Base-by-base conservation (phyloP, 2,797 vertebrate species). In the Cryptoblepharus egeriae region DNA sequence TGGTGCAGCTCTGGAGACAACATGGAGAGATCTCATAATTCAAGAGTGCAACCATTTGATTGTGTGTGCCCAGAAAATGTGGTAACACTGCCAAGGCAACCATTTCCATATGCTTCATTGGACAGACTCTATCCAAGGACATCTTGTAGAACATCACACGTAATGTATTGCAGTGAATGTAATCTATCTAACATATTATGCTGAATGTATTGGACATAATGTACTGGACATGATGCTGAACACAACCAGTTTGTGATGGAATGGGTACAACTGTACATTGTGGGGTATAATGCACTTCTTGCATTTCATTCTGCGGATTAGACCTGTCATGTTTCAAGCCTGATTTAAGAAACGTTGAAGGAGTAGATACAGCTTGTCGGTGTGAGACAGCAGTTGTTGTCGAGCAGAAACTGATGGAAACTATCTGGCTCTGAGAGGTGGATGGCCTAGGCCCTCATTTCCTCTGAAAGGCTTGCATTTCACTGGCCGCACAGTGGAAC, bases 171-270 rank as follows among this genome's bases (percentile, higher is more conserved):
- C 70, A 49, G 67, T 73, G 39, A 84, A 84, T 67, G 61, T 74
- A 65, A 84, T 79, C 61, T 65, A 57, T 83, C 82, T 60, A 73
- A 57, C 20, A 5, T 58, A 67, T 32, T 79, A 79, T 22, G 28
- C 73, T 58, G 61, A 74, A 79, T 68, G 70, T 58, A 74, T 67
- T 79, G 82, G 82, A 84, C 39, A 72, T 83, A 83, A 83, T 65
- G 49, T 67, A 65, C 75, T 9, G 49, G 82, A 73, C 75, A 74
- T 45, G 72, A 84, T 74, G 76, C 70, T 60, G 61, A 68, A 72
- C 82, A 79, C 16, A 37, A 78, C 72, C 60, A 28, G 28, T 83
- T 65, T 67, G 61, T 67, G 52, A 67, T 84, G 61, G 61, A 84
- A 79, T 67, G 76, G 70, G 37, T 58, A 84, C 69, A 83, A 73